Base-by-base conservation (phyloP, 1,140 invertebrate species). In the Cylas formicarius region DNA sequence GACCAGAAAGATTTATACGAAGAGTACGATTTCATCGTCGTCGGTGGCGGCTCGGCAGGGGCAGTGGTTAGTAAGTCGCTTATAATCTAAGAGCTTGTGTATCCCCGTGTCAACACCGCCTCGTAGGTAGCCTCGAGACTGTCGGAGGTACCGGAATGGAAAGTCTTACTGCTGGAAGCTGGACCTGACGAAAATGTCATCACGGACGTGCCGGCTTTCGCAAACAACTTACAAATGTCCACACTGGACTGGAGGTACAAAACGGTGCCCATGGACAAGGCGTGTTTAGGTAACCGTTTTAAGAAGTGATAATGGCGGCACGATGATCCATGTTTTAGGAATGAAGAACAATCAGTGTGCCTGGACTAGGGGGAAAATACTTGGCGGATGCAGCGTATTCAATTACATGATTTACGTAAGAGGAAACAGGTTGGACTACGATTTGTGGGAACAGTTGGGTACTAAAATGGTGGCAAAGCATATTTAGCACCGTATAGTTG, bases 341-440 rank as follows among this genome's bases (percentile, higher is more conserved):
- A 80, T 79, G 72, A 80, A 81, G 52, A 78, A 80, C 32, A 77
- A 78, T 28, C 72, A 82, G 22, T 90, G 86, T 63, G 87, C 85
- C 56, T 90, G 85, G 86, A 84, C 87, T 0, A 65, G 85, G 24
- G 86, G 86, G 8, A 90, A 87, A 60, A 83, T 89, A 0, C 67
- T 91, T 0, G 93, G 92, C 2, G 93, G 93, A 1, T 90, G 86
- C 1, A 88, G 84, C 29, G 87, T 90, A 0, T 70, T 97, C 0
- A 97, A 97, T 62, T 95, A 94, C 55, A 95, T 97, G 93, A 75
- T 95, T 0, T 97, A 97, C 62, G 88, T 93, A 0, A 70, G 92
- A 48, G 93, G 84, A 32, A 85, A 82, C 66, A 74, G 69, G 50
- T 68, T 75, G 21, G 93, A 97, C 60, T 97, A 91, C 58, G 87